Percentiles rank a stretch among this genome's conserved stretches.
phyloP scores from a whole-genome alignment of 1,140 invertebrate genomes.

The Nilaparvata lugens region DNA sequence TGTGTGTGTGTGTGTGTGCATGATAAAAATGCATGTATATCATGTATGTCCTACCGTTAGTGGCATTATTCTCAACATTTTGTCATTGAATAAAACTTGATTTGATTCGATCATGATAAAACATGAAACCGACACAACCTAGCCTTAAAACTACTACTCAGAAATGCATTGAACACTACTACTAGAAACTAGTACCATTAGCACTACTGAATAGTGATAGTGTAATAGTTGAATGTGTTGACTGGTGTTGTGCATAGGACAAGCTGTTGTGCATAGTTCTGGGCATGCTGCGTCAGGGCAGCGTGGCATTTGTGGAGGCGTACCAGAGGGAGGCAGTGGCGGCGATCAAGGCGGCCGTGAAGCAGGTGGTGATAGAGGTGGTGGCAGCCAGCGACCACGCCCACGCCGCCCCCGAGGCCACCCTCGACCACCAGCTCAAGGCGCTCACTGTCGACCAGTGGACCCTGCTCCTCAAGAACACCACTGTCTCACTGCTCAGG shows the following conservation, averaged over 20 bases:
- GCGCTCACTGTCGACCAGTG: slow-evolving; percentile 63
- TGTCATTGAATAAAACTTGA: too few relatives aligned
- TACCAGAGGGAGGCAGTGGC: slow-evolving; percentile 85
- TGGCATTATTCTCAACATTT: too few relatives aligned
- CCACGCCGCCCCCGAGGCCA: slow-evolving; percentile 35
- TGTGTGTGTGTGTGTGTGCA: too few relatives aligned
- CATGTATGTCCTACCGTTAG: too few relatives aligned
- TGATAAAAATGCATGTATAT: too few relatives aligned
- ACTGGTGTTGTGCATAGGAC: slow-evolving; percentile 49
- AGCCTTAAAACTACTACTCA: too few relatives aligned
- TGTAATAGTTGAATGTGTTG: too few relatives aligned
- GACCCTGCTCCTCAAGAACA: slow-evolving; percentile 63
- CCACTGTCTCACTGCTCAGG: slow-evolving; percentile 48
- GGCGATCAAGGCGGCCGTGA: slow-evolving; percentile 77
- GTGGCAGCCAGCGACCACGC: slow-evolving; percentile 52
- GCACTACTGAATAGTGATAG: too few relatives aligned
- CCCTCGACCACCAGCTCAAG: slow-evolving; percentile 42
- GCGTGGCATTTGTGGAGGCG: slow-evolving; percentile 78
- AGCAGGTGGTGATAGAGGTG: slow-evolving; percentile 77
- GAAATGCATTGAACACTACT: too few relatives aligned
- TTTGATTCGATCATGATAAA: too few relatives aligned
- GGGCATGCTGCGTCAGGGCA: slow-evolving; percentile 74
- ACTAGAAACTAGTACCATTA: too few relatives aligned
- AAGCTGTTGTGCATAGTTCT: slow-evolving; percentile 81
- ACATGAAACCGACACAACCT: too few relatives aligned